Evolutionary conservation across 2,888 invertebrate species (phyloP), one percentile per base, ranked within the genome.

Genomic region (Machimus rusticus): DNA sequence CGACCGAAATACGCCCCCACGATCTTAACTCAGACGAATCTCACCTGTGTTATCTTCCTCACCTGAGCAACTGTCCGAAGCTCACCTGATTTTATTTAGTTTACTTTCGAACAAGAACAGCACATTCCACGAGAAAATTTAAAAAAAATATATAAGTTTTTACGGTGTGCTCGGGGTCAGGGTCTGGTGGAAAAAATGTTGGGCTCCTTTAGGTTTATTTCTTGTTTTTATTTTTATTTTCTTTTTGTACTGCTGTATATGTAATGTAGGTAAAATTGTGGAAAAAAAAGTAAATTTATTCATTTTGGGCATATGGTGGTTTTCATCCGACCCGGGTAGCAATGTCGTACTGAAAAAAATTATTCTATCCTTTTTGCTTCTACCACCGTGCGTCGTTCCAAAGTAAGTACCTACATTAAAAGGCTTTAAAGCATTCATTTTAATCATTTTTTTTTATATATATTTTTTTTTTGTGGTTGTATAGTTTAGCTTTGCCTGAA

Each of bases 91-190:
- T 81, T 51, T 31, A 23, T 78, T 31, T 55, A 28, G 6, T 81
- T 23, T 28, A 43, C 19, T 28, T 28, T 43, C 23, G 51, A 81
- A 46, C 28, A 37, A 81, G 14, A 81, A 55, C 55, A 28, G 55
- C 81, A 81, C 81, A 81, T 81, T 81, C 81, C 81, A 81, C 14
- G n/a, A 77, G 14, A 81, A 51, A 14, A 46, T 46, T 46, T 4
- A 46, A 51, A 55, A 76, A 31, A 19, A 23, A 74, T 8, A 9
- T 51, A n/a, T 23, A 28, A 19, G 19, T 55, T 55, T n/a, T n/a
- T 8, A 66, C 23, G 66, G 66, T 28, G 66, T 66, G 4, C 28
- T 66, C 66, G 66, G 66, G 66, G 8, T 28, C 12, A 12, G 0
- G 19, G 28, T 66, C 66, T 28, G 66, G 66, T 66, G 66, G 57